Percentiles rank a stretch among this genome's conserved stretches.
Conservation (phyloP, 2,888 invertebrate species). For the Esperia sulphurella region DNA sequence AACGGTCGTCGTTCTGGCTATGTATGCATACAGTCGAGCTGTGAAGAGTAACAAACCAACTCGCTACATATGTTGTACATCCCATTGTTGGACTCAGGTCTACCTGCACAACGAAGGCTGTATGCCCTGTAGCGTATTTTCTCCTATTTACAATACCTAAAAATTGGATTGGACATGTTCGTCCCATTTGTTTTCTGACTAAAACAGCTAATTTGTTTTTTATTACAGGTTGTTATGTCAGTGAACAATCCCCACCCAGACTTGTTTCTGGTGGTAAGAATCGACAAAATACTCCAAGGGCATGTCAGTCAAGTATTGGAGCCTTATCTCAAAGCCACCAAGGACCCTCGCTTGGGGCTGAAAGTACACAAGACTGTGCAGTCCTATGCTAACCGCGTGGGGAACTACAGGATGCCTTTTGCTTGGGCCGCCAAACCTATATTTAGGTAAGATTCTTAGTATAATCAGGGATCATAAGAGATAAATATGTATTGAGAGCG, state of each 20-base stretch:
- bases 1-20: too few species aligned
- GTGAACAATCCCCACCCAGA: slow-evolving; percentile 94
- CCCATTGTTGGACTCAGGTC: too few species aligned
- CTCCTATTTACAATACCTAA: neutral
- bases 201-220: neutral
- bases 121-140: too few species aligned
- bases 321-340: slow-evolving; percentile 90
- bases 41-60: too few species aligned
- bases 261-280: slow-evolving; percentile 93
- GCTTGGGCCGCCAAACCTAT: slow-evolving; percentile 97
- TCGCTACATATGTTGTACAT: too few species aligned
- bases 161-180: neutral
- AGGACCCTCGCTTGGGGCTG: slow-evolving; percentile 87
- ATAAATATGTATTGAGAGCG: neutral
- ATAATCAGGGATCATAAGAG: too few species aligned
- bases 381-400: slow-evolving; percentile 89
- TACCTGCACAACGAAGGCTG: too few species aligned
- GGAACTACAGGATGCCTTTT: slow-evolving; percentile 96
- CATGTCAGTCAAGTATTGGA: slow-evolving; percentile 91
- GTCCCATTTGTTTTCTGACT: neutral
- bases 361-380: slow-evolving; percentile 91
- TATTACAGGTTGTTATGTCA: slow-evolving; percentile 89
- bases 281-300: slow-evolving; percentile 96
- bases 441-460: slow-evolving; percentile 81
- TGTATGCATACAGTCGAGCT: too few species aligned